Evolutionary conservation across 1,140 invertebrate genomes (phyloP).

Genomic region (Hydropsyche tenuis): DNA sequence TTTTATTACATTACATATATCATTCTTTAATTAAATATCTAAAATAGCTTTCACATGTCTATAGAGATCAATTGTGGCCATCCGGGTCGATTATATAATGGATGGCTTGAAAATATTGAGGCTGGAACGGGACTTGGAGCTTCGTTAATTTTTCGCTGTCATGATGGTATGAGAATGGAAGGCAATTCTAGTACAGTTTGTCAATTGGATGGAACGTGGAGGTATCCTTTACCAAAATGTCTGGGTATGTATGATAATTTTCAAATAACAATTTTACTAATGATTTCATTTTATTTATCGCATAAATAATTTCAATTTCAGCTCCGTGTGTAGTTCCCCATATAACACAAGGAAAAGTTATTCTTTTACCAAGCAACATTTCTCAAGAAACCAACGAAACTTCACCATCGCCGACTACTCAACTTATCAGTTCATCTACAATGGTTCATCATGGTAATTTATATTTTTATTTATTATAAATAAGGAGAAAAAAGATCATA

Average conservation of each 20-base stretch:
- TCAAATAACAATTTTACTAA: constrained; percentile 3
- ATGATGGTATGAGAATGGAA: constrained; percentile 90
- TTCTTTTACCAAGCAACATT: constrained; percentile 57
- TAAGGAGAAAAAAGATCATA: neutral
- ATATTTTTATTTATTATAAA: constrained; percentile 6
- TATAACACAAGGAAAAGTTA: constrained; percentile 82
- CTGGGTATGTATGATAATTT: constrained; percentile 58
- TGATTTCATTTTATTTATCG: constrained; percentile 26
- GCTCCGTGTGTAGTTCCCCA: constrained; percentile 92
- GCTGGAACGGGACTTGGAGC: constrained; percentile 87
- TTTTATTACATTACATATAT: neutral
- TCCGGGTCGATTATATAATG: constrained; percentile 89
- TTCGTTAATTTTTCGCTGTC: constrained; percentile 92
- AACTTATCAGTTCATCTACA: constrained; percentile 63
- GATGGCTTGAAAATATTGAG: constrained; percentile 93
- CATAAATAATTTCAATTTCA: constrained; percentile 55
- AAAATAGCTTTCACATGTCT: constrained; percentile 36
- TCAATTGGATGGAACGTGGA: constrained; percentile 91
- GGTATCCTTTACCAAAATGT: constrained; percentile 88
- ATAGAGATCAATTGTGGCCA: constrained; percentile 93
- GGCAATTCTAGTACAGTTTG: constrained; percentile 90
- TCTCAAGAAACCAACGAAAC: constrained; percentile 65
- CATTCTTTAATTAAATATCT: neutral
- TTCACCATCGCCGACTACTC: constrained; percentile 58
- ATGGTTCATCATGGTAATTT: constrained; percentile 77